Evolutionary conservation across 1,140 invertebrate species (phyloP), one percentile per base, ranked within the genome.

Genomic region (Magallana ariakensis): DNA sequence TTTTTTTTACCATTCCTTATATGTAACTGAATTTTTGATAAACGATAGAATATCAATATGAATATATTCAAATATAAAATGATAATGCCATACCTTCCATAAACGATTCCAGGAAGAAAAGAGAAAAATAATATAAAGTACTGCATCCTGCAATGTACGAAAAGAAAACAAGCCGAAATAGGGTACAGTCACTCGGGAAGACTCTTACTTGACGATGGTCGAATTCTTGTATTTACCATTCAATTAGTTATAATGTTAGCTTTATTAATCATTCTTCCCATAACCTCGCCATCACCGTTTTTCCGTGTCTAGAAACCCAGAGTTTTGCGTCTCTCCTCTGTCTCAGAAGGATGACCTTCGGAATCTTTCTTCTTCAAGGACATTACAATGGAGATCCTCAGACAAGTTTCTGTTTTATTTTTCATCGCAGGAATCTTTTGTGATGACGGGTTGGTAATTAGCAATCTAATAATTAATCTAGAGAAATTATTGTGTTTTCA

Each of bases 61-160:
- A 33, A 33, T 33, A 33, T 33, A 33, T 33, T 33, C 33, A 33
- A 33, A 33, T 33, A 4, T 33, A 33, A 33, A 33, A 33, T 33
- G 33, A 33, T 33, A 33, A 33, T 33, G 1, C 33, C 33, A 33
- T 80, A 86, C 86, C 86, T 89, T 53, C 70, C 80, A 22, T 55
- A 16, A 80, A 80, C 70, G 11, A 80, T 54, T 26, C 26, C 53
- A 54, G 80, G 57, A 13, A 86, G 33, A 66, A 53, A 5, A 82
- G 60, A 10, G 10, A 53, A 19, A 22, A 46, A 82, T n/a, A 66
- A 54, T 62, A 81, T 16, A 11, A 70, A 70, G 33, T 70, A 26
- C 8, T 70, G 66, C 26, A 70, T 70, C 66, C 19, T 70, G 5
- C 9, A 4, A 26, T 70, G 22, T 13, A 26, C 33, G 66, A 33